Evolutionary conservation across 35 echinoderm and acorn worm species (phyloP).

Genomic region (Diadema setosum): DNA sequence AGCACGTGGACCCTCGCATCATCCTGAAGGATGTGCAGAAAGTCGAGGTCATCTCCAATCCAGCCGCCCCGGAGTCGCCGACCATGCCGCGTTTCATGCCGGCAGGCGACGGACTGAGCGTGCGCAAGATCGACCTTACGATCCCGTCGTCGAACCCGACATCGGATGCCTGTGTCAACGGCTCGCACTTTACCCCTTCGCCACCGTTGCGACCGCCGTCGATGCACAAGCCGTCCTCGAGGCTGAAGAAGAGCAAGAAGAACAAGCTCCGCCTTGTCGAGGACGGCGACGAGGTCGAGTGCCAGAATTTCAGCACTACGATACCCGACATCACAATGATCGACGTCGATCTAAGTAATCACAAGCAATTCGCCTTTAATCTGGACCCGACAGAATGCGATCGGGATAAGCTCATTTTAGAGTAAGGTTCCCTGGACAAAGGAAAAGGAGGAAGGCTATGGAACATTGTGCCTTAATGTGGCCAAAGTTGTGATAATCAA

Average conservation of each 20-base stretch:
- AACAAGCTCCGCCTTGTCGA: background rate
- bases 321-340: constrained; percentile 1
- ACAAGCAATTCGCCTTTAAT: background rate
- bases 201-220: background rate
- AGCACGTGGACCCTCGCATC: constrained; percentile 15
- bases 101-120: background rate
- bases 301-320: background rate
- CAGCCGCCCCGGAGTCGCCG: background rate
- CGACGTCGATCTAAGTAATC: constrained; percentile 6
- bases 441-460: too few species aligned
- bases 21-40: constrained; percentile 23
- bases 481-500: too few species aligned
- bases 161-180: background rate
- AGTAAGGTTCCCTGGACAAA: too few species aligned
- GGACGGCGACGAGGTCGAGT: background rate
- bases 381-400: constrained; percentile 1
- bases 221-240: background rate
- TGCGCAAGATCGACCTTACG: background rate
- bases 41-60: constrained; percentile 47
- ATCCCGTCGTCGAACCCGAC: background rate
- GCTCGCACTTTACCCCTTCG: too few species aligned
- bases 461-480: too few species aligned
- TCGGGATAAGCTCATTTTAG: background rate
- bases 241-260: background rate
- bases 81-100: background rate